Evolutionary conservation across 2,797 vertebrate genomes (phyloP), one percentile per base, ranked within the genome.

Genomic region (Periophthalmus magnuspinnatus): DNA sequence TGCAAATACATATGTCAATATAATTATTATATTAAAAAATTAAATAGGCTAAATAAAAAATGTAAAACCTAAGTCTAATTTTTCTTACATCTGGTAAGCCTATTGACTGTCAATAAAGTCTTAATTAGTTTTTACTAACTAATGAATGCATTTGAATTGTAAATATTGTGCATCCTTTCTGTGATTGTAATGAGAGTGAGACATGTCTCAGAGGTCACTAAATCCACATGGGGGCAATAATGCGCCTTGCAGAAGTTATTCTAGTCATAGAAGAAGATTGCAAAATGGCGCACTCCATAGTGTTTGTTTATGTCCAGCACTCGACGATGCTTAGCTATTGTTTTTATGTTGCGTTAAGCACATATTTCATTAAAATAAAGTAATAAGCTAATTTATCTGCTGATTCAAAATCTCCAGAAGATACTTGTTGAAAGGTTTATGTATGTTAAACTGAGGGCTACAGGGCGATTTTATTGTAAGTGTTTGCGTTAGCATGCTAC

Each of bases 221-320:
- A 16, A 24, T 33, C 63, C 63, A 50, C 13, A 8, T 11, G 63
- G 17, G 63, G 63, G 63, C 63, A 32, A 50, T 52, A 65, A n/a
- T 6, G 33, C 11, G 41, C 17, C 22, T 5, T 47, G 1, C 45
- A 50, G 17, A 52, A 65, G 65, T 65, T 1, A 24, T 47, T 47
- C 16, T 36, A 33, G 2, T 65, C 45, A 50, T 52, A 65, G 63
- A 65, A 65, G 45, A 50, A 65, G 63, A 32, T 47, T 50, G 19
- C 16, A 65, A 65, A 65, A 65, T 65, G 63, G 63, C 63, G 63
- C 45, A 2, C 24, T 34, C 63, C 63, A 19, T 24, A 5, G 24
- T 65, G 62, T 65, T 65, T 65, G 63, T 65, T 65, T 65, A 65
- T 52, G 28, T 50, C 38, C 45, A 10, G 63, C 16, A 5, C 47